Percentiles rank a stretch among this genome's conserved stretches.
Conservation (phyloP, 2,797 vertebrate species). For the Miopithecus talapoin region DNA sequence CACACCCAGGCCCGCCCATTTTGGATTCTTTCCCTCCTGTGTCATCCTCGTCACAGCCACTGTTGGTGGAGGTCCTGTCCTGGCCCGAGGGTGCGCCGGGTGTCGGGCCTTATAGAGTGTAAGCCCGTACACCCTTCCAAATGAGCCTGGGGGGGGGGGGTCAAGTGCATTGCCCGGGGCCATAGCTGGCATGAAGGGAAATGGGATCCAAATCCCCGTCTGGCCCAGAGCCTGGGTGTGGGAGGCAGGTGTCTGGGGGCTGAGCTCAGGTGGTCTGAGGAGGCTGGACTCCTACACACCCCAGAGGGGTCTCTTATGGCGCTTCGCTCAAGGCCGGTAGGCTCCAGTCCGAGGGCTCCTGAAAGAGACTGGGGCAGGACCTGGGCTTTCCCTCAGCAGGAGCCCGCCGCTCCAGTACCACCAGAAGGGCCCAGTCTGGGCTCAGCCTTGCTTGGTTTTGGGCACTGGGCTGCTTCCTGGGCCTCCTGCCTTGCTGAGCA, state of each 20-base stretch:
- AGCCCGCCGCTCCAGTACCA: accelerated
- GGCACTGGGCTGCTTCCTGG: background rate
- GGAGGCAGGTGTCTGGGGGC: background rate
- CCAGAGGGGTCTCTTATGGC: accelerated
- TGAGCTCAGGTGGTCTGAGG: accelerated
- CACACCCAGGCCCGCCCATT: too few relatives aligned
- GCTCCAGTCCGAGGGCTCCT: accelerated
- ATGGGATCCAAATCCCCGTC: background rate
- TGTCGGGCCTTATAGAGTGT: accelerated
- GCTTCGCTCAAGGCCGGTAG: background rate
- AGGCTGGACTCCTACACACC: background rate
- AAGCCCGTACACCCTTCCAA: accelerated
- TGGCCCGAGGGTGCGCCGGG: accelerated
- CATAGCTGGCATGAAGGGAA: background rate
- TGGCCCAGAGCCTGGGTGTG: background rate
- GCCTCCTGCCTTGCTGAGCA: accelerated
- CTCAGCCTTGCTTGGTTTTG: background rate
- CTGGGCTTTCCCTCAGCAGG: background rate
- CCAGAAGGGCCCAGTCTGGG: background rate
- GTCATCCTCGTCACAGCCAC: accelerated
- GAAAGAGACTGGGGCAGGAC: background rate
- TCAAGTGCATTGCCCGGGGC: background rate
- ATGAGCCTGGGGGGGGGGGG: too few relatives aligned
- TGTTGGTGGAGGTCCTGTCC: accelerated
- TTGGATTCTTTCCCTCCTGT: background rate